Conservation (phyloP, 2,113 vertebrate genomes). For the Dicrurus megarhynchus region DNA sequence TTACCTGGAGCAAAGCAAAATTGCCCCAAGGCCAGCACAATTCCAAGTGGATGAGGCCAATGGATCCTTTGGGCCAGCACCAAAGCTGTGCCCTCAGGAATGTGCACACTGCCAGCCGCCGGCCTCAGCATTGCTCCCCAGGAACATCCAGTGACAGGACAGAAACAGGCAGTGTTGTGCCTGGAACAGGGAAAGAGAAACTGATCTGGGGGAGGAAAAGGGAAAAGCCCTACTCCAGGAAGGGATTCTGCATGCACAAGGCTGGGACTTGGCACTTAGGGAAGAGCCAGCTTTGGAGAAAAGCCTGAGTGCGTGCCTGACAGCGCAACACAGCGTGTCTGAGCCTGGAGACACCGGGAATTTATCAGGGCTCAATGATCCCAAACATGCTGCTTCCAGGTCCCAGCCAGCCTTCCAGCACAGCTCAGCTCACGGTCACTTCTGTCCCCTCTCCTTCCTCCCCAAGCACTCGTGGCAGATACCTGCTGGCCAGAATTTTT, state of each 20-base stretch:
- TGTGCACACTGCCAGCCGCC: accelerated
- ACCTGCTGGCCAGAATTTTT: not conserved
- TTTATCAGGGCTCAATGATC: not conserved
- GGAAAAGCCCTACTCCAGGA: not conserved
- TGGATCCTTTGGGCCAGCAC: not conserved
- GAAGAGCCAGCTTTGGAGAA: not conserved
- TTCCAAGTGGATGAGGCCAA: not conserved
- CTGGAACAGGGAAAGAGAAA: not conserved
- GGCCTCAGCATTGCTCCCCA: not conserved
- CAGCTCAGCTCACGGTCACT: not conserved
- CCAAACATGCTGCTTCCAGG: not conserved
- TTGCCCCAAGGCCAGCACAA: not conserved
- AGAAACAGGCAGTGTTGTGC: not conserved
- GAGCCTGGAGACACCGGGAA: not conserved
- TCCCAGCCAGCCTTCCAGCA: not conserved
- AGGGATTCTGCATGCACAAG: not conserved
- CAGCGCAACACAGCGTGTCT: accelerated
- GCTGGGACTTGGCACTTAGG: not conserved
- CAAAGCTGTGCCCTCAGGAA: not conserved
- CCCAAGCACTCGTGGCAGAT: not conserved
- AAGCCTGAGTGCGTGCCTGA: not conserved
- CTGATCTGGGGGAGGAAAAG: not conserved
- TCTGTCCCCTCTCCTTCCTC: not conserved
- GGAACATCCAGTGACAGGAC: not conserved
- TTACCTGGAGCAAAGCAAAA: not conserved